Conservation (phyloP, 1,140 invertebrate genomes). For the Gonioctena quinquepunctata region DNA sequence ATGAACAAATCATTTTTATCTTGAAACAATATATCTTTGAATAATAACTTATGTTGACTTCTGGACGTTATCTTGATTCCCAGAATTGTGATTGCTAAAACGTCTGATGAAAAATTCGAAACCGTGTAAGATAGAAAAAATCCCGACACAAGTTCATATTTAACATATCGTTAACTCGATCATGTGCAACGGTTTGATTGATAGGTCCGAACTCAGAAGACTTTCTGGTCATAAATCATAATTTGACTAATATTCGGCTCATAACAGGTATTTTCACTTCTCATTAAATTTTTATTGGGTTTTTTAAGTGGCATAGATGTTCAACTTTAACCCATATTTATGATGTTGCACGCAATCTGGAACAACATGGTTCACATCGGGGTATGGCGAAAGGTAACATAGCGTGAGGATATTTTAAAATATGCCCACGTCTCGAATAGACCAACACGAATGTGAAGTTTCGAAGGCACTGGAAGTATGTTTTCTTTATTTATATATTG, state of each 20-base stretch:
- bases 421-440: background rate
- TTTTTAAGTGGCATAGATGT: constrained; percentile 11
- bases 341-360: background rate
- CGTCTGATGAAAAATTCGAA: too few relatives aligned
- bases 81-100: too few relatives aligned
- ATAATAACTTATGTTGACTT: too few relatives aligned
- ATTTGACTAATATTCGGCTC: background rate
- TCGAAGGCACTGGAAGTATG: too few relatives aligned
- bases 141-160: too few relatives aligned
- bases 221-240: background rate
- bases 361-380: constrained; percentile 1
- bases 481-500: too few relatives aligned
- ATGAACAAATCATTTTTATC: too few relatives aligned
- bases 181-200: too few relatives aligned
- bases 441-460: background rate
- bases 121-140: too few relatives aligned
- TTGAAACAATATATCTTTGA: too few relatives aligned
- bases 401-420: background rate
- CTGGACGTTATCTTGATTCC: too few relatives aligned
- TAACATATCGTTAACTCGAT: too few relatives aligned
- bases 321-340: constrained; percentile 6
- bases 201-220: background rate
- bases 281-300: constrained; percentile 10
- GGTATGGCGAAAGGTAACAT: background rate
- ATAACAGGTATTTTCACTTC: background rate